These are phyloP conservation scores for Cataglyphis hispanica DNA, from an alignment of 1,140 invertebrate species.

Conservation along the genomic window DNA sequence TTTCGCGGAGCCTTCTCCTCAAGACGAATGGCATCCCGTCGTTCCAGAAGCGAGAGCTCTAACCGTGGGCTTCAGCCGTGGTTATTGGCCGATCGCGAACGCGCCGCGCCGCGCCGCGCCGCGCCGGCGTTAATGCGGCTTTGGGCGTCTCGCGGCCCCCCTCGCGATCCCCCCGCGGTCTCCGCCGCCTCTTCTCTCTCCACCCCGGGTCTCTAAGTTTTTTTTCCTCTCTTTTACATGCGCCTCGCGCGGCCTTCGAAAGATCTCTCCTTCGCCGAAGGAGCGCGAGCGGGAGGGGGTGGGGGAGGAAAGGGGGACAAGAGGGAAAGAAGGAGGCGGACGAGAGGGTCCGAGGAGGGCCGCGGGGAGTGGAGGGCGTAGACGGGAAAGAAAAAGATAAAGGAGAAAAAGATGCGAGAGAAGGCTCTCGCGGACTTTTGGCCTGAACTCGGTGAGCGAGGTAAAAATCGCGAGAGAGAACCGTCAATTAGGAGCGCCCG, in stretches of 20 bases:
- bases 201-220: constrained; percentile 34
- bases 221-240: constrained; percentile 77
- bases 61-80: constrained; percentile 47
- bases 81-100: constrained; percentile 68
- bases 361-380: constrained; percentile 5
- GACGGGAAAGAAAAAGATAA: constrained; percentile 59
- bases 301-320: not conserved
- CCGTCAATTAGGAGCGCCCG: constrained; percentile 80
- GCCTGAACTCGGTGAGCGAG: constrained; percentile 71
- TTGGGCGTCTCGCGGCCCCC: constrained; percentile 70
- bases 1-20: constrained; percentile 63
- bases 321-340: not conserved
- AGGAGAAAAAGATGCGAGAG: constrained; percentile 65
- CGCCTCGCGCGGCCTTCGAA: constrained; percentile 75
- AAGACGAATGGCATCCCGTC: constrained; percentile 57
- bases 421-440: constrained; percentile 66
- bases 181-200: not conserved
- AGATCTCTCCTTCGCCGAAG: constrained; percentile 69
- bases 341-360: constrained; percentile 5
- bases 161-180: constrained; percentile 27
- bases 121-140: constrained; percentile 75
- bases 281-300: constrained; percentile 32
- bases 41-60: constrained; percentile 63
- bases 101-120: constrained; percentile 30
- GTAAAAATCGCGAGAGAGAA: constrained; percentile 81